Evolutionary conservation across 2,888 invertebrate genomes (phyloP), one percentile per base, ranked within the genome.

Genomic region (Amblyjoppa proteus): DNA sequence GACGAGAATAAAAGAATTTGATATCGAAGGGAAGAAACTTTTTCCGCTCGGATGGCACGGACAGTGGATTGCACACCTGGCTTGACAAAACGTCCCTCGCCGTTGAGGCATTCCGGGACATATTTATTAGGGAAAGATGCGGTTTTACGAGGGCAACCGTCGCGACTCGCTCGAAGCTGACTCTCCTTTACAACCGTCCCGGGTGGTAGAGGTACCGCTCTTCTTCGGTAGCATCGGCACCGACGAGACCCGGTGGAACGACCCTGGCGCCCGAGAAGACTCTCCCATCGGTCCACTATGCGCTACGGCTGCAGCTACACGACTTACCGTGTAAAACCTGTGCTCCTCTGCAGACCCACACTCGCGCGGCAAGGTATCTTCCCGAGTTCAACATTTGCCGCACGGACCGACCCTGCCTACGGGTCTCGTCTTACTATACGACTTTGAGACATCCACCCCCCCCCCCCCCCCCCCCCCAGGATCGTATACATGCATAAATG

Each of bases 61-160:
- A 66, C 51, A 13, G 51, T 51, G 25, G 25, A 53, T 76, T 53
- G 76, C 76, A 76, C 76, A 76, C 76, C 38, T 53, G 25, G 53
- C 38, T 16, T 34, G 31, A 34, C 49, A 6, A 34, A 68, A 49
- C 34, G 66, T 53, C 9, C 68, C 0, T 1, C 41, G 41, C 20
- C 68, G n/a, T 7, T 3, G 68, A 49, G 56, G 56, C 28, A 51
- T 49, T 66, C 11, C 16, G 31, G 70, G 49, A 71, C 71, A 76
- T 81, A 84, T 84, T 84, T 84, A 80, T 84, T 68, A 81, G 71
- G 76, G 68, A 28, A 81, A 76, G 76, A 81, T 81, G 73, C 73
- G 64, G 71, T 71, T 84, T 84, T 84, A 84, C 80, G 84, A 71
- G 79, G 28, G 16, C 16, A 20, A 49, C 13, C 45, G 69, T 20